Evolutionary conservation across 1,140 invertebrate species (phyloP).

Genomic region (Aphelenchoides besseyi): DNA sequence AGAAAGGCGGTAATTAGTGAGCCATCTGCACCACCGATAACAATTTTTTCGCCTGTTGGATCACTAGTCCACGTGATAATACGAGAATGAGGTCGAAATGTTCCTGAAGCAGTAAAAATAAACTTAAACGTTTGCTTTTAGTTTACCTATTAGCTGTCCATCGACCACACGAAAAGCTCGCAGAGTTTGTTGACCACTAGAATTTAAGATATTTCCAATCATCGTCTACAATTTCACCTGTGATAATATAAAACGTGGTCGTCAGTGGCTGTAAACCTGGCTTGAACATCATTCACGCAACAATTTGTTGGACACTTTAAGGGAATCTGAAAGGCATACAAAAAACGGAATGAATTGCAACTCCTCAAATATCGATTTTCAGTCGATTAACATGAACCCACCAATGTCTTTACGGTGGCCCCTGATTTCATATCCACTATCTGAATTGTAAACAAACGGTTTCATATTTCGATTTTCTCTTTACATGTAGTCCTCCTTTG

Average conservation of each 20-base stretch:
- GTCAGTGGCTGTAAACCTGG: conserved; percentile 86
- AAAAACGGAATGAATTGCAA: conserved; percentile 21
- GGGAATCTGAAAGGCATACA: background rate
- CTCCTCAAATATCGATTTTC: background rate
- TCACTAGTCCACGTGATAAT: conserved; percentile 42
- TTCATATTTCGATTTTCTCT: no score
- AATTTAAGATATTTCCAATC: no score
- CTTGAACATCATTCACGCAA: conserved; percentile 90
- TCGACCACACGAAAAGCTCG: conserved; percentile 43
- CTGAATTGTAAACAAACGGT: background rate
- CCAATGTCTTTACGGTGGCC: conserved; percentile 1
- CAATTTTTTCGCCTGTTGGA: conserved; percentile 38
- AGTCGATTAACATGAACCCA: conserved; percentile 8
- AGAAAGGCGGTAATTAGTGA: conserved; percentile 46
- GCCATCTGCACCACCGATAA: conserved; percentile 53
- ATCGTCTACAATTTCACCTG: conserved; percentile 81
- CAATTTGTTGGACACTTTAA: conserved; percentile 74
- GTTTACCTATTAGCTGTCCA: conserved; percentile 39
- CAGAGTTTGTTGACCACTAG: conserved; percentile 74
- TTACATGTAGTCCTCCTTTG: conserved; percentile 79
- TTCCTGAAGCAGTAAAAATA: background rate
- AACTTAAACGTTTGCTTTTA: conserved; percentile 1
- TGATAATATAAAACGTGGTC: conserved; percentile 95
- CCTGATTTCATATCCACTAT: conserved; percentile 17
- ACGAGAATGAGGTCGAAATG: conserved; percentile 46